Evolutionary conservation across 2,797 vertebrate genomes (phyloP), one percentile per base, ranked within the genome.

Genomic region (Euphonia xanthogaster): DNA sequence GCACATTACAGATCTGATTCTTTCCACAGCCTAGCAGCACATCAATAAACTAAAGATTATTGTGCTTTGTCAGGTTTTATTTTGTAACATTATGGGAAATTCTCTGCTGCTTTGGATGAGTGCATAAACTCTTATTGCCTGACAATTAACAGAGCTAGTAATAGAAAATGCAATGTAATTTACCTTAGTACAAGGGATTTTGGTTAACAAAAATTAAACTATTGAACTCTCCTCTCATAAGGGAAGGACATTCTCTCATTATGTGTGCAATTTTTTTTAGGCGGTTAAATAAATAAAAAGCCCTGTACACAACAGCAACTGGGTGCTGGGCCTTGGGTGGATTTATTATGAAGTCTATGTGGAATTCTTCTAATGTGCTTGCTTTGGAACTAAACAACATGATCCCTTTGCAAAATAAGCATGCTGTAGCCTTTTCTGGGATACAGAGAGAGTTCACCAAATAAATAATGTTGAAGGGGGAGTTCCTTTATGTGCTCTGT

Each of bases 51-150:
- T 96, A 98, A 98, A 98, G 98, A 98, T 98, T 98, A 98, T 98
- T 98, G 98, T 98, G 98, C 98, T 98, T 98, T 98, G 98, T 98
- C 98, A 98, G 98, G 98, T 98, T 98, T 98, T 98, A 98, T 98
- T 98, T 98, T 98, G 98, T 98, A 97, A 98, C 98, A 97, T 98
- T 98, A 98, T 98, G 97, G 98, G 98, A 98, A 98, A 98, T 98
- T 98, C 98, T 98, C 97, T 54, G 89, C 97, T 98, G 98, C 97
- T 98, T 97, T 98, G 98, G 98, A 98, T 98, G 98, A 98, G 98
- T 98, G 98, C 98, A 94, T 98, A 98, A 98, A 98, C 98, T 98
- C 98, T 98, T 98, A 98, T 98, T 98, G 98, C 98, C 97, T 98
- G 98, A 98, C 98, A 98, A 98, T 98, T 98, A 98, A 98, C 98